Evolutionary conservation across 2,888 invertebrate species (phyloP), one percentile per base, ranked within the genome.

Genomic region (Slavum lentiscoides): DNA sequence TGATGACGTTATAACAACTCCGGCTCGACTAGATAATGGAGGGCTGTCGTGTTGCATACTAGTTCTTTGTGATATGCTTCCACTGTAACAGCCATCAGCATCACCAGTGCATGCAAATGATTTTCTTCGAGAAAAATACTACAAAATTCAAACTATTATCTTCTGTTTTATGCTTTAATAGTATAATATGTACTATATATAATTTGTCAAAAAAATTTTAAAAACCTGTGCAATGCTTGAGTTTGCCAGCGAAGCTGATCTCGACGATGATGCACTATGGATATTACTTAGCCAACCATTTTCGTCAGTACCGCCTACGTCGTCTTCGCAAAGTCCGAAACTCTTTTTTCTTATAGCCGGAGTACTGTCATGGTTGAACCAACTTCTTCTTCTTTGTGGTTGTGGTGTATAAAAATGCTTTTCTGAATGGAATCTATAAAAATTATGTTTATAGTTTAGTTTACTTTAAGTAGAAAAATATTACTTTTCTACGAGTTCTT

Each of bases 1-100:
- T 85, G 93, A 95, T 4, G 95, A 95, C 2, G 96, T 96, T 81
- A 96, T 94, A 74, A 96, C 95, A 11, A 95, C 95, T 0, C 96
- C 96, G 2, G 94, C 94, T 87, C 93, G 93, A 83, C 90, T 89
- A n/a, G 89, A 88, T 84, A 89, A 89, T 83, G 88, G 88, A 0
- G 89, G 88, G 2, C 89, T 88, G 84, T 90, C 90, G 81, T 89
- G 89, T 84, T 90, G 90, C 85, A 91, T 90, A 84, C 90, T 90
- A 69, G 91, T 89, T 67, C 91, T 81, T 39, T 83, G 84, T 6
- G 85, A 83, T 23, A 69, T 68, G 13, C 80, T 82, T 39, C 83
- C 74, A 23, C 80, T 80, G 37, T 80, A 80, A 64, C 80, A 80
- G 21, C 80, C 80, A 43, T 80, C 80, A 9, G 72, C 64, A n/a